phyloP scores from a whole-genome alignment of 1,140 invertebrate species.

The Limonius californicus region DNA sequence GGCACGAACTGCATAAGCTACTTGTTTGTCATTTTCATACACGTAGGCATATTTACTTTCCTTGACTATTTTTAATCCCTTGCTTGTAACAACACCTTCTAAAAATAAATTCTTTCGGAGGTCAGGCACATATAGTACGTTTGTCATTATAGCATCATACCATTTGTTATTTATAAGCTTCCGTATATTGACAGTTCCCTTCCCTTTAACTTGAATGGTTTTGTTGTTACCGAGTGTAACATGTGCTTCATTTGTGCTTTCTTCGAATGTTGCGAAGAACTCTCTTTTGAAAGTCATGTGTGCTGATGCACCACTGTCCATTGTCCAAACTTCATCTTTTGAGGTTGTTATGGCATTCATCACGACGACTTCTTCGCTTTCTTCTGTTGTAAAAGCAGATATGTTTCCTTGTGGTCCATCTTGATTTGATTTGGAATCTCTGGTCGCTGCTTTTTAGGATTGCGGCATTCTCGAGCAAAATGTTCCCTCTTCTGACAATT shows the following conservation, averaged over 20 bases:
- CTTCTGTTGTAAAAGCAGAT: not conserved
- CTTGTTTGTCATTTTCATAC: not conserved
- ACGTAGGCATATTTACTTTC: not conserved
- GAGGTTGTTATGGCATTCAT: not conserved
- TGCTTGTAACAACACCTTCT: constrained; percentile 3
- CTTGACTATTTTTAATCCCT: constrained; percentile 17
- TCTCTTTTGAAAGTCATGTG: constrained; percentile 34
- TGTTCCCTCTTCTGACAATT: constrained; percentile 37
- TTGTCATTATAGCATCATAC: constrained; percentile 20
- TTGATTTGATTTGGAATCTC: not conserved
- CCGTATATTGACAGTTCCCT: constrained; percentile 29
- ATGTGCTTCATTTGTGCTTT: not conserved
- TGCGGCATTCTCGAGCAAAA: constrained; percentile 31
- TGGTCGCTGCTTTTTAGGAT: constrained; percentile 24
- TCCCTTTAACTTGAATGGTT: constrained; percentile 19
- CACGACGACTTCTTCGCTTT: not conserved
- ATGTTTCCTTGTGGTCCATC: not conserved
- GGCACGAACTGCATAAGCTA: no score
- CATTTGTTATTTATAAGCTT: not conserved
- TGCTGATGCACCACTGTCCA: constrained; percentile 42
- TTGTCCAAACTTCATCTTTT: constrained; percentile 31
- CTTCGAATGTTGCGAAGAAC: constrained; percentile 3
- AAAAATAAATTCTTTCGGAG: constrained; percentile 31
- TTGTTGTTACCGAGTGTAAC: constrained; percentile 29
- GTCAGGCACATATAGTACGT: constrained; percentile 38